Evolutionary conservation across 2,113 vertebrate species (phyloP).

Genomic region (Lophius piscatorius): DNA sequence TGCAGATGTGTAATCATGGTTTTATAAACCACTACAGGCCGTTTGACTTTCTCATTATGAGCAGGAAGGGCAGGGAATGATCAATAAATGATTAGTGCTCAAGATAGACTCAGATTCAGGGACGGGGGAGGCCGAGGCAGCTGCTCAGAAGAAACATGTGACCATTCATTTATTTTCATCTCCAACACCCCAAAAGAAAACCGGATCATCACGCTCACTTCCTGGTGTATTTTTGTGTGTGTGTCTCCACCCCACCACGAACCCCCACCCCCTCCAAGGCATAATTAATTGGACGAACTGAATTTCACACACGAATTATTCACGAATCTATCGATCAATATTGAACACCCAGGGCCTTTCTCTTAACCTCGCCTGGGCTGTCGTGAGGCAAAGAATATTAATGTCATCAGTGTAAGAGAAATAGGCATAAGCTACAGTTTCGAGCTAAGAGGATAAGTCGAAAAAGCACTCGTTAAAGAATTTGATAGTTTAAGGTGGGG

Average conservation of each 20-base stretch:
- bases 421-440: slow-evolving; percentile 36
- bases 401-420: slow-evolving; percentile 60
- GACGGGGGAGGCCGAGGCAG: slow-evolving; percentile 24
- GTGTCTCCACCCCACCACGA: slow-evolving; percentile 41
- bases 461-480: slow-evolving; percentile 27
- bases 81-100: slow-evolving; percentile 70
- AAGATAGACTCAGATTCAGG: slow-evolving; percentile 43
- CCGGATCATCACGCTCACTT: slow-evolving; percentile 30
- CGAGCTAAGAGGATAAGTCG: slow-evolving; percentile 7
- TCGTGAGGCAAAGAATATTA: slow-evolving; percentile 75
- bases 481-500: slow-evolving; percentile 15
- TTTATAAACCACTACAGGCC: slow-evolving; percentile 39
- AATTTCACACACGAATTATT: slow-evolving; percentile 85
- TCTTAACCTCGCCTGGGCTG: slow-evolving; percentile 74
- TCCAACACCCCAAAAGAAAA: slow-evolving; percentile 1
- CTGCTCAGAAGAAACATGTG: slow-evolving; percentile 30
- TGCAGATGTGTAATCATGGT: slow-evolving; percentile 45
- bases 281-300: slow-evolving; percentile 81
- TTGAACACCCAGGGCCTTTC: slow-evolving; percentile 77
- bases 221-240: slow-evolving; percentile 16
- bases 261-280: slow-evolving; percentile 56
- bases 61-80: slow-evolving; percentile 63
- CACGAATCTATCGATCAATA: slow-evolving; percentile 81
- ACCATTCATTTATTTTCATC: slow-evolving; percentile 22
- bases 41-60: slow-evolving; percentile 73